A percentile compares a stretch with the other conserved stretches of the same genome.
These are phyloP conservation scores for Lophius americanus DNA, from an alignment of 2,797 vertebrate genomes.

Conservation along the genomic window DNA sequence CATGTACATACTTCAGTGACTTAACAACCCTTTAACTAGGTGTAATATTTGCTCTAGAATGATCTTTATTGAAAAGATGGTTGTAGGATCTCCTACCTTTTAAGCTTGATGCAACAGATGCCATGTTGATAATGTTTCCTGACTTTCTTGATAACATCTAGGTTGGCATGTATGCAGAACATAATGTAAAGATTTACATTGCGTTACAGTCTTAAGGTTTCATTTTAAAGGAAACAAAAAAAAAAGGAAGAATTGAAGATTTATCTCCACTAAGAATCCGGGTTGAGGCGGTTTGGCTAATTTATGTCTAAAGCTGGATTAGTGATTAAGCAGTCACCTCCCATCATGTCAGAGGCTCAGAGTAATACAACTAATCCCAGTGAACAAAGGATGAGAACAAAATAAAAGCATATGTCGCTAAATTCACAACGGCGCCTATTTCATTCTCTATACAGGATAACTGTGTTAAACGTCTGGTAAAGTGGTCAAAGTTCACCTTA, in stretches of 20 bases:
- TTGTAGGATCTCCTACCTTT: slow-evolving; percentile 83
- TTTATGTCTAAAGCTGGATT: slow-evolving; percentile 67
- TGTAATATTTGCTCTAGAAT: slow-evolving; percentile 7
- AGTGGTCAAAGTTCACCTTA: slow-evolving; percentile 80
- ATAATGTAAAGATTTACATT: not conserved
- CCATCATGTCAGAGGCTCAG: slow-evolving; percentile 65
- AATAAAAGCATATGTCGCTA: slow-evolving; percentile 65
- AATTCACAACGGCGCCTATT: slow-evolving; percentile 25
- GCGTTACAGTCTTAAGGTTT: not conserved
- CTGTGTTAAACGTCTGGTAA: slow-evolving; percentile 22
- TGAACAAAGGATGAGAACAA: slow-evolving; percentile 60
- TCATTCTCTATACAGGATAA: slow-evolving; percentile 12
- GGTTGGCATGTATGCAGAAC: slow-evolving; percentile 25
- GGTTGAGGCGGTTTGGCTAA: slow-evolving; percentile 41
- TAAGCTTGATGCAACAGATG: slow-evolving; percentile 94
- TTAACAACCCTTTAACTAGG: slow-evolving; percentile 28
- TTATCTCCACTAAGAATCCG: slow-evolving; percentile 13
- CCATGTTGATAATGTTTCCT: slow-evolving; percentile 97
- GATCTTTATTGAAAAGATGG: not conserved
- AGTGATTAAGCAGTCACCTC: slow-evolving; percentile 54
- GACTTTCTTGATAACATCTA: slow-evolving; percentile 94
- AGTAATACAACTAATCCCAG: slow-evolving; percentile 70
- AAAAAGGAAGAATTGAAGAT: not conserved
- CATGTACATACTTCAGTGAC: slow-evolving; percentile 46
- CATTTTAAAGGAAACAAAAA: not conserved